Conservation (phyloP, 92 coral and sea anemone species). For the Palythoa caribaeorum region DNA sequence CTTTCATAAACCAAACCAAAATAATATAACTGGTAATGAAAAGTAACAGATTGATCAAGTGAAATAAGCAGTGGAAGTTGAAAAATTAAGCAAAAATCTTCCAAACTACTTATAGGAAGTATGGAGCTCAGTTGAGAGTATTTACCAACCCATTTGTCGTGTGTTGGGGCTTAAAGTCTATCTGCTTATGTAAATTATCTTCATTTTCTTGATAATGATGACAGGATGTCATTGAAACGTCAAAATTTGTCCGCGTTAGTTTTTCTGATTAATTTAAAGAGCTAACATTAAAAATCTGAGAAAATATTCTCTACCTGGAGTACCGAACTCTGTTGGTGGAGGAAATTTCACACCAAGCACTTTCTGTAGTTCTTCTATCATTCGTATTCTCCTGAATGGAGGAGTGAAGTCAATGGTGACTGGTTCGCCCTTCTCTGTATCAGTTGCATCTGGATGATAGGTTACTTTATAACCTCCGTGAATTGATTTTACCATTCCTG, state of each 20-base stretch:
- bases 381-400: constrained; percentile 89
- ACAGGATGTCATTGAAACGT: too few relatives aligned
- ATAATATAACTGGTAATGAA: too few relatives aligned
- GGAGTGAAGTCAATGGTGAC: constrained; percentile 91
- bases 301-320: constrained; percentile 72
- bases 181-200: too few relatives aligned
- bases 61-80: too few relatives aligned
- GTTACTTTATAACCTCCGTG: constrained; percentile 89
- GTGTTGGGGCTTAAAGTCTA: too few relatives aligned
- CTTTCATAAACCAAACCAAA: too few relatives aligned
- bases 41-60: too few relatives aligned
- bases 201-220: neutral
- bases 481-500: constrained; percentile 88
- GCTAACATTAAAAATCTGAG: neutral
- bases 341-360: constrained; percentile 79
- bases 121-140: too few relatives aligned
- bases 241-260: too few relatives aligned
- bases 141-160: too few relatives aligned
- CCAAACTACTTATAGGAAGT: too few relatives aligned
- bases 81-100: too few relatives aligned
- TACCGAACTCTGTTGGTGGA: constrained; percentile 77
- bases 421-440: constrained; percentile 93
- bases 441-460: constrained; percentile 92
- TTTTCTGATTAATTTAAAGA: neutral
- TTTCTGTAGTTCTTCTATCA: constrained; percentile 91